These are phyloP conservation scores for Spermophilus dauricus DNA, from an alignment of 2,113 vertebrate species.

Conservation along the genomic window DNA sequence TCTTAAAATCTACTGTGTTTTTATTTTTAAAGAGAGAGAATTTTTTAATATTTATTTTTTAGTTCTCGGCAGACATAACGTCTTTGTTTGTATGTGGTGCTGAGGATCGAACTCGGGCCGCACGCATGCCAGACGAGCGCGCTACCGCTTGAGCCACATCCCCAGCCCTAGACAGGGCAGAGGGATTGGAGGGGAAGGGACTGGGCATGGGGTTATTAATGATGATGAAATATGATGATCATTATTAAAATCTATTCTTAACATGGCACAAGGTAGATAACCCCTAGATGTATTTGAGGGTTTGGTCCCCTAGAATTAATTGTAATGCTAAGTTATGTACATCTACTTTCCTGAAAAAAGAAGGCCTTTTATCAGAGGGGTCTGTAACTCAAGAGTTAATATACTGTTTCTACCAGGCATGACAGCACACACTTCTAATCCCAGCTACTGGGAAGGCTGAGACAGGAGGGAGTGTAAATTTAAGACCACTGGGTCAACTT, in stretches of 20 bases:
- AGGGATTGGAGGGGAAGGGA: too few species aligned
- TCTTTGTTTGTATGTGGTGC: too few species aligned
- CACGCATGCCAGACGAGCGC: too few species aligned
- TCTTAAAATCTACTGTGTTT: slow-evolving; percentile 12
- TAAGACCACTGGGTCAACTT: neutral
- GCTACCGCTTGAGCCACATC: too few species aligned
- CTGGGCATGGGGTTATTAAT: too few species aligned
- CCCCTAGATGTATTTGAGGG: neutral
- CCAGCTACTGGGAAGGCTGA: neutral
- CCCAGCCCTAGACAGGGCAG: too few species aligned
- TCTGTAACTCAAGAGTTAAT: neutral
- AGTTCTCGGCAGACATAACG: too few species aligned
- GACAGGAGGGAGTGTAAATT: neutral
- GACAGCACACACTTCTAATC: neutral
- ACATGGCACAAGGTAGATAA: neutral
- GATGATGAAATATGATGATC: too few species aligned
- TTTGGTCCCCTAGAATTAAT: neutral
- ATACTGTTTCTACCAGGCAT: neutral
- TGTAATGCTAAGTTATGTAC: neutral
- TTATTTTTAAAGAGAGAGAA: too few species aligned
- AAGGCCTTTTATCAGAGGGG: neutral
- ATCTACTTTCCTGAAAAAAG: neutral
- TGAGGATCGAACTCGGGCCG: too few species aligned
- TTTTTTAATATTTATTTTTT: too few species aligned
- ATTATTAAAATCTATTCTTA: slow-evolving; percentile 22